phyloP scores from a whole-genome alignment of 2,113 vertebrate species.

The Leucosticte australis region DNA sequence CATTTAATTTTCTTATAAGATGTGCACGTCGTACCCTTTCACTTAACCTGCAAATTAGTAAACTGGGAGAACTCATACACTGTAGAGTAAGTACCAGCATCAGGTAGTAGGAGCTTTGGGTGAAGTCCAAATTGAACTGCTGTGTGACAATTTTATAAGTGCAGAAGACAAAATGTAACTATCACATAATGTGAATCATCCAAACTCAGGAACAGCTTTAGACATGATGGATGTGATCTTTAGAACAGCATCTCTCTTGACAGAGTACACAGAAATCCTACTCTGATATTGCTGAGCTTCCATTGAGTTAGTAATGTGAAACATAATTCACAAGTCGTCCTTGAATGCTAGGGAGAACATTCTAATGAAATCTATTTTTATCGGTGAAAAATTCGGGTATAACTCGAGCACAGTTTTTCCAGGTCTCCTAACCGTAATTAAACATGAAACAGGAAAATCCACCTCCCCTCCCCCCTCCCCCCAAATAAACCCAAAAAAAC shows the following conservation, averaged over 20 bases:
- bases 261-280: neutral
- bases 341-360: neutral
- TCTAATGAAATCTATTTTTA: neutral
- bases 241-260: neutral
- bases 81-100: neutral
- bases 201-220: neutral
- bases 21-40: neutral
- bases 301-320: neutral
- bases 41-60: neutral
- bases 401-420: neutral
- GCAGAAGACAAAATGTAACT: neutral
- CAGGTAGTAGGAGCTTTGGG: neutral
- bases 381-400: neutral
- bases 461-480: fast-evolving
- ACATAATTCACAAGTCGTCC: neutral
- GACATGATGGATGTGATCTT: neutral
- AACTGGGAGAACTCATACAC: neutral
- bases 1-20: neutral
- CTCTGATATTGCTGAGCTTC: neutral
- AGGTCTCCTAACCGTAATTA: neutral
- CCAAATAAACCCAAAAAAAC: neutral
- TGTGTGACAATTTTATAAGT: neutral
- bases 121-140: neutral
- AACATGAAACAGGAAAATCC: neutral
- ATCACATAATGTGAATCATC: neutral